Base-by-base conservation (phyloP, 1,140 invertebrate species). In the Brachionus rubens region DNA sequence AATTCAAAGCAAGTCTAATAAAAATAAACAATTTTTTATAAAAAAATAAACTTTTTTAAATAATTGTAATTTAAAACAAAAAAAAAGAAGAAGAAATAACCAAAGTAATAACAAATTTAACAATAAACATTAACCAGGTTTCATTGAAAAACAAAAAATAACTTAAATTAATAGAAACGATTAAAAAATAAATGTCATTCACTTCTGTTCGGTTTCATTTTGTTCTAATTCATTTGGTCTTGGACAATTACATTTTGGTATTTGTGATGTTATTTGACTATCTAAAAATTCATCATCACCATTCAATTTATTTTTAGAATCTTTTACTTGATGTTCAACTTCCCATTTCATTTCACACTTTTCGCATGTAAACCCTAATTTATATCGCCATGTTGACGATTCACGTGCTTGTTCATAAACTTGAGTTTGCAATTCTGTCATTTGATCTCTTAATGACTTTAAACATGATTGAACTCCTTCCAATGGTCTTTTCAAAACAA, bases 311-410 rank as follows among this genome's bases (percentile, higher is more conserved):
- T 43, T 7, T 12, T 72, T 48, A 12, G 68, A 54, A 26, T 72
- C 68, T 26, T 28, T 72, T 4, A 72, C 68, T 50, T 72, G 68
- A 41, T 72, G 68, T 21, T 72, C 68, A 21, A 72, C 21, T 72
- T 72, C 68, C 68, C 68, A 72, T 72, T 30, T 72, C 68, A 72
- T 72, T 50, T 72, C 68, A 41, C 68, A 72, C 30, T 72, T 72
- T 72, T 72, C 68, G 30, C 68, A 72, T 10, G 43, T 72, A 54
- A 50, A 72, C 6, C 68, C 68, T 12, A 72, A 72, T 41, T 72
- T 72, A 19, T 72, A 72, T 5, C 36, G 30, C 68, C 68, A 72
- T 19, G 68, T 72, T 19, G 68, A 72, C 6, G 68, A 50, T 36
- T 48, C 50, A 9, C 50, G 21, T 14, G 50, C 68, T 41, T 72